A percentile compares a stretch with the other conserved stretches of the same genome.
These are phyloP conservation scores for Catharus fuscescens DNA, from an alignment of 2,113 vertebrate species.

Conservation along the genomic window DNA sequence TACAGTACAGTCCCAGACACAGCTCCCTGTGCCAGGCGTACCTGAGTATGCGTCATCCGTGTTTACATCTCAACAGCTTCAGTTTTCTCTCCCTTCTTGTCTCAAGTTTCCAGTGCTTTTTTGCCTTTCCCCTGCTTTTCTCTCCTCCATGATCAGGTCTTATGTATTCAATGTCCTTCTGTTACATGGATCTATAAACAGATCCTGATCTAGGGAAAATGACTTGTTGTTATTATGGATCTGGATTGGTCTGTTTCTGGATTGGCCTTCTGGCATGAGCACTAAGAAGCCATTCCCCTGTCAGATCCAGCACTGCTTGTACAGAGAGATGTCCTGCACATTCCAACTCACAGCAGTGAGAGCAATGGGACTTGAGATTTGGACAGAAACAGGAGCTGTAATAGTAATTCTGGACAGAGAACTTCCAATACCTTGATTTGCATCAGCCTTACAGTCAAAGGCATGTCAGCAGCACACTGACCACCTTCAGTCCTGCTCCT, in stretches of 20 bases:
- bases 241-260: background rate
- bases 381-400: background rate
- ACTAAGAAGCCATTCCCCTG: background rate
- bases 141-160: background rate
- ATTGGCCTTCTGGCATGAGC: background rate
- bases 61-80: background rate
- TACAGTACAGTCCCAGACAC: background rate
- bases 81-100: background rate
- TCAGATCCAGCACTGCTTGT: background rate
- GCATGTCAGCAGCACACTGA: background rate
- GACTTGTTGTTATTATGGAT: background rate
- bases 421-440: background rate
- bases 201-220: background rate
- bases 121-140: background rate
- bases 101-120: background rate
- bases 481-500: background rate
- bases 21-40: background rate
- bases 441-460: background rate
- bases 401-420: background rate
- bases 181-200: background rate
- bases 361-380: background rate
- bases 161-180: background rate
- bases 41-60: background rate
- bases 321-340: background rate
- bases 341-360: background rate